These are phyloP conservation scores for Conger conger DNA, from an alignment of 2,113 vertebrate genomes.

Conservation along the genomic window DNA sequence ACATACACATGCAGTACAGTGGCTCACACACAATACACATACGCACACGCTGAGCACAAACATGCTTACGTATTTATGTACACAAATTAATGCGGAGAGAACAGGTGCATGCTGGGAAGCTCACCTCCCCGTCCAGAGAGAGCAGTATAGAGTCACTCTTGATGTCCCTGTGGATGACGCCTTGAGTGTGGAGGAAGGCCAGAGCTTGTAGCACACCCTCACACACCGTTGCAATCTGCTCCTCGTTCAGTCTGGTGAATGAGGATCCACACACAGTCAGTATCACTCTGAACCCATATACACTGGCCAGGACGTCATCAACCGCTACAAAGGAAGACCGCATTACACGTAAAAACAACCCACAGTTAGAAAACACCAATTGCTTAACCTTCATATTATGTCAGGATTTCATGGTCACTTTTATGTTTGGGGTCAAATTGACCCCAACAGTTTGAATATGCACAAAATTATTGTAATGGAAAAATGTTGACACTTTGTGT, in stretches of 20 bases:
- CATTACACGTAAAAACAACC: neutral
- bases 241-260: conserved; percentile 80
- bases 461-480: too few species aligned
- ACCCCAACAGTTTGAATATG: too few species aligned
- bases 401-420: too few species aligned
- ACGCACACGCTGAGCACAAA: neutral
- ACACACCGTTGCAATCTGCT: conserved; percentile 90
- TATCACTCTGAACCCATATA: conserved; percentile 18
- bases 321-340: neutral
- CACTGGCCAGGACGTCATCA: neutral
- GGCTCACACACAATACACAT: neutral
- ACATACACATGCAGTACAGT: neutral
- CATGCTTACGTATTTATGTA: neutral
- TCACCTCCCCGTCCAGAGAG: conserved; percentile 84
- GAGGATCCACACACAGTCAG: conserved; percentile 17
- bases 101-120: conserved; percentile 5
- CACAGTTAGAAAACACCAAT: too few species aligned
- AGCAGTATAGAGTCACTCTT: conserved; percentile 94
- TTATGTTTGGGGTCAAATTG: too few species aligned
- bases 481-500: too few species aligned
- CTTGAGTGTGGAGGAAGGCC: conserved; percentile 85
- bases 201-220: conserved; percentile 86
- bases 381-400: too few species aligned
- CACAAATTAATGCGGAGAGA: neutral
- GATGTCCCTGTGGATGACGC: conserved; percentile 91